These are phyloP conservation scores for Cinclus mexicanus DNA, from an alignment of 2,113 vertebrate species.

Conservation along the genomic window DNA sequence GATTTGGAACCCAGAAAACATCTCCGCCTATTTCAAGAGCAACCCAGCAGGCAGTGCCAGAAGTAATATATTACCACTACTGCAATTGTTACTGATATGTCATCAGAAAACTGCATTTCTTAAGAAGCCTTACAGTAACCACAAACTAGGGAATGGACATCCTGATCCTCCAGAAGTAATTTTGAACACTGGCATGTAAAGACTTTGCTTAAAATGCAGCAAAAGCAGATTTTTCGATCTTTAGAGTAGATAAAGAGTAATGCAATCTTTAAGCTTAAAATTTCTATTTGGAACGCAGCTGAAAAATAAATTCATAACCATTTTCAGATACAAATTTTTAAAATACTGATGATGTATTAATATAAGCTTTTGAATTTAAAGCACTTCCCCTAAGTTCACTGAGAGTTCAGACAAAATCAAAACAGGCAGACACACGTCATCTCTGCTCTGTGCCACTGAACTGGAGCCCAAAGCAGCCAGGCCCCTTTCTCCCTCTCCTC, in stretches of 20 bases:
- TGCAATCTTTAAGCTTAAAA: neutral
- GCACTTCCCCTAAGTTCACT: constrained; percentile 39
- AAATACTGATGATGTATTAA: neutral
- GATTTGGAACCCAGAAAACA: neutral
- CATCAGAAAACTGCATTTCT: neutral
- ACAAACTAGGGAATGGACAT: neutral
- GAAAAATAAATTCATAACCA: neutral
- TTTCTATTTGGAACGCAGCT: neutral
- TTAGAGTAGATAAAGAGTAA: neutral
- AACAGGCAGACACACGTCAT: constrained; percentile 30
- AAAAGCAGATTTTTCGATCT: neutral
- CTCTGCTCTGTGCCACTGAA: constrained; percentile 31
- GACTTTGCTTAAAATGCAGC: neutral
- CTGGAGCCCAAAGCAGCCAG: constrained; percentile 6
- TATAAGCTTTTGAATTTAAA: constrained; percentile 10
- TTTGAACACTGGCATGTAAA: neutral
- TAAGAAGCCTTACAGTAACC: neutral
- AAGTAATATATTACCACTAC: neutral
- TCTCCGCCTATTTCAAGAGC: neutral
- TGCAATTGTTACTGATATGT: neutral
- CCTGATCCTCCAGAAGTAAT: neutral
- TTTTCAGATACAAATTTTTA: neutral
- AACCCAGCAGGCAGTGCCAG: neutral
- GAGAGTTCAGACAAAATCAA: constrained; percentile 61
- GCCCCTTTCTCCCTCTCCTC: constrained; percentile 21